Evolutionary conservation across 2,113 vertebrate genomes (phyloP), one percentile per base, ranked within the genome.

Genomic region (Calypte anna): DNA sequence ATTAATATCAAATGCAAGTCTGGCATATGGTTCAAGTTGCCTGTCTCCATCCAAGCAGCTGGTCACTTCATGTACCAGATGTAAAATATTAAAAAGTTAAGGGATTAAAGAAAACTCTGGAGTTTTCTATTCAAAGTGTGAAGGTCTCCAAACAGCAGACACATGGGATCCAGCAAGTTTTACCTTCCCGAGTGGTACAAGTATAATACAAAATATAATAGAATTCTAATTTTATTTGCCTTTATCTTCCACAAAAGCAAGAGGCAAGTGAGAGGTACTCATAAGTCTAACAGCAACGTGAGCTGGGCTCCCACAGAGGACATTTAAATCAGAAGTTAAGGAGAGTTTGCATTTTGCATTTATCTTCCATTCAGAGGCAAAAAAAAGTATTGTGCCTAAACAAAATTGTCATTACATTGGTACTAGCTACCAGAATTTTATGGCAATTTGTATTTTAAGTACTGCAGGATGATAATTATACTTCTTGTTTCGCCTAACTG

Each of bases 391-490:
- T 75, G 33, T 78, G 53, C 74, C 57, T 40, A 53, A 86, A 64
- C 55, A 74, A 59, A 80, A 80, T 31, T 48, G 33, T 50, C 78
- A 46, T 86, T 90, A 28, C 38, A 14, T 57, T 86, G 57, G 38
- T 80, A 44, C 4, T 53, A 75, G 75, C 72, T 85, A 93, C 79
- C 86, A 69, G 76, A 95, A 86, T 83, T 86, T 57, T 59, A 16
- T 40, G 58, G 44, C 85, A 86, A 51, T 93, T 94, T 74, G 74
- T 91, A 77, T 80, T 93, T 93, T 51, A 91, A 91, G 63, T 67
- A 68, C 82, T 87, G 72, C 59, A 33, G 72, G 68, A 33, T 55
- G 72, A 46, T 90, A 80, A 95, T 96, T 82, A 43, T 22, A 36
- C 55, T 44, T 40, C 58, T 3, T 85, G 82, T 90, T 83, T 88